A percentile compares a stretch with the other conserved stretches of the same genome.
Evolutionary conservation across 1,140 invertebrate genomes (phyloP).

Genomic region (Camponotus pennsylvanicus): DNA sequence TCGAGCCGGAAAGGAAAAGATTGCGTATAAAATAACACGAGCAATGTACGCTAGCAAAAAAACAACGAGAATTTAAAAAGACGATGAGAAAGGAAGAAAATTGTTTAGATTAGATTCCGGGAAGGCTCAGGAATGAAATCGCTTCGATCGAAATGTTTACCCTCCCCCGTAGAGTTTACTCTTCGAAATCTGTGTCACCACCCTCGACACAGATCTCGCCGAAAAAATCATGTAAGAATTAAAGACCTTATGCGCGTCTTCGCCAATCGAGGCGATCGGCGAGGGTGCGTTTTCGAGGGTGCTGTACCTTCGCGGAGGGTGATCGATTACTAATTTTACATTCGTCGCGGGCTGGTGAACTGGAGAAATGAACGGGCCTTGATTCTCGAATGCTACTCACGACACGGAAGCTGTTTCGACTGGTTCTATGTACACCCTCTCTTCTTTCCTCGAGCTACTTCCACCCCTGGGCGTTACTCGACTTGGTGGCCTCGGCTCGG

Average conservation of each 20-base stretch:
- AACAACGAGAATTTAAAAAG: background rate
- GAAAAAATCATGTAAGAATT: background rate
- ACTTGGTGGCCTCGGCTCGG: slow-evolving; percentile 35
- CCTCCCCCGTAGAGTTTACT: background rate
- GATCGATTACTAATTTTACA: slow-evolving; percentile 35
- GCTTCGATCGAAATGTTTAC: slow-evolving; percentile 11
- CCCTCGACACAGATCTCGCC: background rate
- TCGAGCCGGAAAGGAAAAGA: background rate
- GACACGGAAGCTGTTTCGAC: slow-evolving; percentile 23
- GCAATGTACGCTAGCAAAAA: background rate
- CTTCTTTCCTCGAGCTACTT: slow-evolving; percentile 44
- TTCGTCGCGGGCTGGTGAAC: background rate
- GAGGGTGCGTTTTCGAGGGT: background rate
- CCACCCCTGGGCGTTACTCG: slow-evolving; percentile 39
- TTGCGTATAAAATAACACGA: slow-evolving; percentile 19
- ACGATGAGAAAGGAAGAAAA: background rate
- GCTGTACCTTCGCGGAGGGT: slow-evolving; percentile 9
- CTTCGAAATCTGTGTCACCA: slow-evolving; percentile 13
- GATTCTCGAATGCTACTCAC: slow-evolving; percentile 36
- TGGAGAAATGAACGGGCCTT: slow-evolving; percentile 11
- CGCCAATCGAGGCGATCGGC: background rate
- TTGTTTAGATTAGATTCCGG: no score
- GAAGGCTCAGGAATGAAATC: background rate
- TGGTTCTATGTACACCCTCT: background rate
- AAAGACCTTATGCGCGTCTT: background rate